phyloP scores from a whole-genome alignment of 2,888 invertebrate genomes.

The Aphidoletes aphidimyza region DNA sequence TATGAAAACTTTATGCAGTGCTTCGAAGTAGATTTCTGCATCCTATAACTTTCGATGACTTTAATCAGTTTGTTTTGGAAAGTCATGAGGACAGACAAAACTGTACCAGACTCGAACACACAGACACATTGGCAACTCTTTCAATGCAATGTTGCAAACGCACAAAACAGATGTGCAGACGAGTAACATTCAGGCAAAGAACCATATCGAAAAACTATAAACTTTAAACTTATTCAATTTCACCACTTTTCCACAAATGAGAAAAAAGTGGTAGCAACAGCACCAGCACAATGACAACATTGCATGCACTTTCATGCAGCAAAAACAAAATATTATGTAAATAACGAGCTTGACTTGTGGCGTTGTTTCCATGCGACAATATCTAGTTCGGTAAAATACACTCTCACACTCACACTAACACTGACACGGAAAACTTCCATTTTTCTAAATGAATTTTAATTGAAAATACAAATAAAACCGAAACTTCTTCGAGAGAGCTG shows the following conservation, averaged over 20 bases:
- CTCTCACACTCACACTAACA: too few relatives aligned
- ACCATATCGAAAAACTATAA: constrained; percentile 39
- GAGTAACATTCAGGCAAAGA: neutral
- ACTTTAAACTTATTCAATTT: constrained; percentile 40
- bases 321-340: constrained; percentile 1
- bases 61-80: constrained; percentile 29
- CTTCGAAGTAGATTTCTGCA: neutral
- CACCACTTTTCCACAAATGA: constrained; percentile 48
- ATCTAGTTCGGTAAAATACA: neutral
- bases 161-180: neutral
- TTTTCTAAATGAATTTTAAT: constrained; percentile 42
- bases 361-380: neutral
- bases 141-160: neutral
- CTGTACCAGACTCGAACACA: too few relatives aligned
- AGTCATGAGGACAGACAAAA: neutral
- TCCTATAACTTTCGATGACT: neutral
- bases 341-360: neutral
- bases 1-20: constrained; percentile 22
- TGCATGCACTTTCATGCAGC: neutral
- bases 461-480: neutral
- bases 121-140: too few relatives aligned
- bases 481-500: neutral
- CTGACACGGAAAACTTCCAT: neutral
- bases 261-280: neutral
- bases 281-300: neutral